phyloP scores from a whole-genome alignment of 2,888 invertebrate species.

The Tridacna gigas region DNA sequence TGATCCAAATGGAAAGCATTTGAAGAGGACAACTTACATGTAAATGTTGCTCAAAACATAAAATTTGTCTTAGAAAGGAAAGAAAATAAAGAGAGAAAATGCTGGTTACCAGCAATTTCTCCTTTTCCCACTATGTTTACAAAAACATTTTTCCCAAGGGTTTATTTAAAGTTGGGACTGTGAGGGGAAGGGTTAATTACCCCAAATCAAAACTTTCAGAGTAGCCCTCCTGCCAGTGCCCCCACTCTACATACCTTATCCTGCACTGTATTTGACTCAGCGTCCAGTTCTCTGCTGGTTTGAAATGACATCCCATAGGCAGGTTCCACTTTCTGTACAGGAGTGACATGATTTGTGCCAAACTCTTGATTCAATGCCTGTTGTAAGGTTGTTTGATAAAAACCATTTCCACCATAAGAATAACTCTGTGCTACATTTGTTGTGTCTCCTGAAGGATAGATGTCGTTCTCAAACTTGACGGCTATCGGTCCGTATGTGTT shows the following conservation, averaged over 20 bases:
- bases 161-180: not conserved
- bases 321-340: not conserved
- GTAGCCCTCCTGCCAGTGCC: too few relatives aligned
- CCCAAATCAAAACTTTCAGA: too few relatives aligned
- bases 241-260: too few relatives aligned
- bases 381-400: slow-evolving; percentile 10
- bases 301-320: not conserved
- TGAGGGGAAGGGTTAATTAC: not conserved
- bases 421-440: slow-evolving; percentile 21
- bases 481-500: slow-evolving; percentile 20
- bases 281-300: not conserved
- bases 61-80: too few relatives aligned
- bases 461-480: slow-evolving; percentile 50
- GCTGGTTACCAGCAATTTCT: not conserved
- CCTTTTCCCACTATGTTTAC: slow-evolving; percentile 3
- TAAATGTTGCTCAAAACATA: too few relatives aligned
- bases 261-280: not conserved
- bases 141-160: not conserved
- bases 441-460: slow-evolving; percentile 25
- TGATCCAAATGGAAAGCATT: too few relatives aligned
- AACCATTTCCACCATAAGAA: slow-evolving; percentile 21
- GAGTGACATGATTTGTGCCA: not conserved
- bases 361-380: slow-evolving; percentile 29
- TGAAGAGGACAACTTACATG: too few relatives aligned
- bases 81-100: slow-evolving; percentile 9